phyloP scores from a whole-genome alignment of 2,113 vertebrate species.

The Ciconia boyciana region DNA sequence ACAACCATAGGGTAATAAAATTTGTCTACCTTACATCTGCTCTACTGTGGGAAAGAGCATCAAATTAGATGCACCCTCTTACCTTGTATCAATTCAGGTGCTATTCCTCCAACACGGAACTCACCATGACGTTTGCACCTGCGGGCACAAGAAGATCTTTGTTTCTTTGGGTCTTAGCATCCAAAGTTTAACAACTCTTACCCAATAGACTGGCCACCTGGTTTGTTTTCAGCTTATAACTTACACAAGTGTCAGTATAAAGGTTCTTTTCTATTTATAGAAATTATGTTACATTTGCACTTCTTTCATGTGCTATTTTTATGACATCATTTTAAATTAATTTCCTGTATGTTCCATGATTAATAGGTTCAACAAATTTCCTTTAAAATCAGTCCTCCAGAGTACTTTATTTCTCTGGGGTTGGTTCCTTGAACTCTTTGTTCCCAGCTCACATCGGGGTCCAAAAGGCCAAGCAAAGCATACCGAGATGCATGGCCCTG shows the following conservation, averaged over 20 bases:
- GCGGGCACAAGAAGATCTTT: not conserved
- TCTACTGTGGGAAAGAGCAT: not conserved
- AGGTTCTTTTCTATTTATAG: not conserved
- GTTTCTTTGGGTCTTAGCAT: not conserved
- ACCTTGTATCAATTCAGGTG: not conserved
- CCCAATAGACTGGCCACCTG: not conserved
- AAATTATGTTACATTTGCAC: not conserved
- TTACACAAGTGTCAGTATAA: not conserved
- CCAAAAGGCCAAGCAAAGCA: not conserved
- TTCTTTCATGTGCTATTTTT: slow-evolving; percentile 32
- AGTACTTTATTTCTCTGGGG: not conserved
- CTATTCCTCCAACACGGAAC: not conserved
- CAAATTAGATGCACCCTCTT: not conserved
- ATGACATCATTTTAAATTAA: slow-evolving; percentile 15
- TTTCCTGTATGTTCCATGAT: slow-evolving; percentile 21
- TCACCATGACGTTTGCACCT: not conserved
- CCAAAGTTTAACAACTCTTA: not conserved
- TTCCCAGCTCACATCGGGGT: not conserved
- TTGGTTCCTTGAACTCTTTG: not conserved
- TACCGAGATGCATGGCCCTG: not conserved
- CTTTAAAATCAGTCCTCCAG: not conserved
- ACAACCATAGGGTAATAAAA: not conserved
- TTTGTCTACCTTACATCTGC: not conserved
- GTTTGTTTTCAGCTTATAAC: not conserved
- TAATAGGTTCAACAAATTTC: not conserved